Base-by-base conservation (phyloP, 2,113 vertebrate species). In the Thermophis baileyi region DNA sequence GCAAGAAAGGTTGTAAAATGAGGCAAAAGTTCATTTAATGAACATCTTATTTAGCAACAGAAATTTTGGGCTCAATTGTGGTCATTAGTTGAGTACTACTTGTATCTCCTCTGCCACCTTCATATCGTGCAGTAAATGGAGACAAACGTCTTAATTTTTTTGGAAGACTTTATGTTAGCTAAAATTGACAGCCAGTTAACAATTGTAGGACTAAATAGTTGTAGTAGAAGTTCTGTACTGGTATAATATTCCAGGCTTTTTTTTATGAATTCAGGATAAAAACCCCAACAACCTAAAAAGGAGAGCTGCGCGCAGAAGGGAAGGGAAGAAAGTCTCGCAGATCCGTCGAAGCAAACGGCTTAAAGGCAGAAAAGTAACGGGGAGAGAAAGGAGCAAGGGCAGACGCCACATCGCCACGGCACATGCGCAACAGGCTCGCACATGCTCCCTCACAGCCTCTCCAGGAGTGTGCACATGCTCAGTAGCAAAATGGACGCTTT, bases 401-500 rank as follows among this genome's bases (percentile, higher is more conserved):
- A 89, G 51, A 22, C 47, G 87, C 87, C 81, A 54, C 50, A 12
- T 9, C 2, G 2, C 49, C 86, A 50, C 89, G 2, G 92, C 94
- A 49, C 94, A 87, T 5, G 95, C 94, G 95, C 95, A 54, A 90
- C 60, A 57, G 74, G 49, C 87, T 44, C 55, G 94, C 93, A 93
- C 96, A 93, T 92, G 96, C 95, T 94, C 55, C 50, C 91, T 30
- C 46, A 63, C 81, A 2, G 16, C 51, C 60, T 51, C 53, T 9
- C 6, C 3, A 22, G 81, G 49, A 30, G 92, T 24, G 10, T 85
- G 94, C 96, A 94, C 95, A 96, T 96, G 96, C 96, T 96, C 96
- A 94, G 69, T 95, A 92, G 88, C n/a, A 57, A 91, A 54, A 91
- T 95, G 94, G 89, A 91, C 91, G 55, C 93, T 86, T 88, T 24